Evolutionary conservation across 2,888 invertebrate genomes (phyloP).

Genomic region (Macrosiphum euphorbiae): DNA sequence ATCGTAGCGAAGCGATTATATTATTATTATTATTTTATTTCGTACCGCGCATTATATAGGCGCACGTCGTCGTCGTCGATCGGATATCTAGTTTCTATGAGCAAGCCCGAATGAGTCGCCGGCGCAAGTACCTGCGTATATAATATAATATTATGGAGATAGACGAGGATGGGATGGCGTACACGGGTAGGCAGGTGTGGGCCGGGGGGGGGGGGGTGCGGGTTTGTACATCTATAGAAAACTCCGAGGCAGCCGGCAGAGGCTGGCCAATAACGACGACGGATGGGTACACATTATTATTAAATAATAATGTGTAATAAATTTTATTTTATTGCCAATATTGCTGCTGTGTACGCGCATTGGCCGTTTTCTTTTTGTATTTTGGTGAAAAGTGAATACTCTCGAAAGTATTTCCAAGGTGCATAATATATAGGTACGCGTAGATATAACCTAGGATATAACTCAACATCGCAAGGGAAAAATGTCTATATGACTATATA

Average conservation of each 20-base stretch:
- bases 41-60: not conserved
- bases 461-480: no score
- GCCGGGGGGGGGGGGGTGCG: not conserved
- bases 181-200: not conserved
- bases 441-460: no score
- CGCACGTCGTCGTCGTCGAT: constrained; percentile 15
- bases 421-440: no score
- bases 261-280: constrained; percentile 4
- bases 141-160: not conserved
- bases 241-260: not conserved
- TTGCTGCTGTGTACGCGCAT: no score
- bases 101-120: constrained; percentile 11
- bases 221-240: constrained; percentile 21
- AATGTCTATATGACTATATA: no score
- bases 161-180: no score
- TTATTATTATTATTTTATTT: not conserved
- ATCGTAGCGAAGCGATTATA: constrained; percentile 14
- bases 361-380: constrained; percentile 15
- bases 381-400: not conserved
- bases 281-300: no score
- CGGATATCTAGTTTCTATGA: constrained; percentile 50
- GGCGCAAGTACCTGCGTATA: not conserved
- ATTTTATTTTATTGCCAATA: no score
- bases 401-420: constrained; percentile 19
- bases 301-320: no score